phyloP scores from a whole-genome alignment of 2,888 invertebrate genomes.

The Lathronympha strigana region DNA sequence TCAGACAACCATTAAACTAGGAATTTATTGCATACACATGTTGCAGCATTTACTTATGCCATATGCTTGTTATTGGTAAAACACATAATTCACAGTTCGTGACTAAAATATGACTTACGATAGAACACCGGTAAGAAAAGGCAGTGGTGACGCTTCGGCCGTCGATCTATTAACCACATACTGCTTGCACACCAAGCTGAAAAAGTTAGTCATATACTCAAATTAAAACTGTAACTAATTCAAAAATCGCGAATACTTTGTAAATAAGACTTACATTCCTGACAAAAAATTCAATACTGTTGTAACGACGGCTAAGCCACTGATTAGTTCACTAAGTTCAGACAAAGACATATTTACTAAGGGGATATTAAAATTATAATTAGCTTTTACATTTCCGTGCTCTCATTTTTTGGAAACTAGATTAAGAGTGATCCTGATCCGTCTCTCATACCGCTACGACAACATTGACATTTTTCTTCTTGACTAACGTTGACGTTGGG shows the following conservation, averaged over 20 bases:
- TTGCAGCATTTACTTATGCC: neutral
- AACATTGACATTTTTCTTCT: neutral
- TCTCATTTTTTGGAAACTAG: constrained; percentile 12
- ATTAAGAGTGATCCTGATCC: too few relatives aligned
- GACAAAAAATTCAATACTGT: constrained; percentile 93
- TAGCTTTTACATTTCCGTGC: constrained; percentile 4
- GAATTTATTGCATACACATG: too few relatives aligned
- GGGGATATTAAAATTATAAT: neutral
- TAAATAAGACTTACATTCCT: constrained; percentile 89
- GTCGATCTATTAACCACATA: constrained; percentile 90
- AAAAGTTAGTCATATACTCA: constrained; percentile 56
- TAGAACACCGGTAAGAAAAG: constrained; percentile 90
- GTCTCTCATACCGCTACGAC: neutral
- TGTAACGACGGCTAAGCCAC: constrained; percentile 86
- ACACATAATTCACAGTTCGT: constrained; percentile 4
- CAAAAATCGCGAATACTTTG: neutral
- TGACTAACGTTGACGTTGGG: too few relatives aligned
- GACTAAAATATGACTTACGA: constrained; percentile 84
- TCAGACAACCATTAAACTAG: too few relatives aligned
- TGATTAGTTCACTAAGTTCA: constrained; percentile 59
- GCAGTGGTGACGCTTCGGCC: constrained; percentile 89
- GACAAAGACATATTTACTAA: constrained; percentile 54
- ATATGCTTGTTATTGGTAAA: neutral
- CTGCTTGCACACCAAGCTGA: constrained; percentile 90
- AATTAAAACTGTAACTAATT: constrained; percentile 8